These are phyloP conservation scores for Otocyon megalotis DNA, from an alignment of 2,113 vertebrate genomes.

Conservation along the genomic window DNA sequence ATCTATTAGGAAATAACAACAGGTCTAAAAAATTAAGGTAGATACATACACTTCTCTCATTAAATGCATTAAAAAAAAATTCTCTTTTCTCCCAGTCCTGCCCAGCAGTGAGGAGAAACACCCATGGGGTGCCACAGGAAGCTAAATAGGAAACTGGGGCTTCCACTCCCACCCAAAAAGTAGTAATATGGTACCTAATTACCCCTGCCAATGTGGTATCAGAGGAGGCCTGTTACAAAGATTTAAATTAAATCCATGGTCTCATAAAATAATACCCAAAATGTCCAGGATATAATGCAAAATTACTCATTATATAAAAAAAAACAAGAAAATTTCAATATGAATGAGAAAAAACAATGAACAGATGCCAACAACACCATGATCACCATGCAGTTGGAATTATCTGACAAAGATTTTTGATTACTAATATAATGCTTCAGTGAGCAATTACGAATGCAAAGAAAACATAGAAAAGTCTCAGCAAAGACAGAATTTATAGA, in stretches of 20 bases:
- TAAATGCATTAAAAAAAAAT: background rate
- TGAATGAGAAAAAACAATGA: background rate
- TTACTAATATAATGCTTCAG: background rate
- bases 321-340: conserved; percentile 7
- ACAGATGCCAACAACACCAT: background rate
- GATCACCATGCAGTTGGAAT: background rate
- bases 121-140: background rate
- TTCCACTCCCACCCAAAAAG: background rate
- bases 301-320: background rate
- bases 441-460: background rate
- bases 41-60: background rate
- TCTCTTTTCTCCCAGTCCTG: background rate
- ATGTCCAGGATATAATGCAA: background rate
- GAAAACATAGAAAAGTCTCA: background rate
- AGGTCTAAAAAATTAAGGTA: background rate
- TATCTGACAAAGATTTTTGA: background rate
- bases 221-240: background rate
- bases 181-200: background rate
- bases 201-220: background rate
- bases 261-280: background rate
- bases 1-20: background rate
- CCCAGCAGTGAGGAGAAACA: background rate
- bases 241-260: background rate
- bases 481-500: background rate
- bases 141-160: background rate